Base-by-base conservation (phyloP, 2,113 vertebrate genomes). In the Mormoops blainvillei region DNA sequence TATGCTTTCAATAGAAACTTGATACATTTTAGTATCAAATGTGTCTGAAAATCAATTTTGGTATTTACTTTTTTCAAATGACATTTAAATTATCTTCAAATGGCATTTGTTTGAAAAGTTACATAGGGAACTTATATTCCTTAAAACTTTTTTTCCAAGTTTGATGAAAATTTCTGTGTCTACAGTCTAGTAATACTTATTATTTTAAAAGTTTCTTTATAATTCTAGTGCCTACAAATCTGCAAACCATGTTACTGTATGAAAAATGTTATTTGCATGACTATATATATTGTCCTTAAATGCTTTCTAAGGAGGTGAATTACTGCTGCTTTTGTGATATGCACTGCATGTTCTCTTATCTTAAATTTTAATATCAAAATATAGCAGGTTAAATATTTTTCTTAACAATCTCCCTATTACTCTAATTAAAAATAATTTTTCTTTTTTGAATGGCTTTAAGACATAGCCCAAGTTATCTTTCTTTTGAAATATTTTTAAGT, bases 51-150 rank as follows among this genome's bases (percentile, higher is more conserved):
- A 97, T 96, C 86, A 58, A 96, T 97, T 97, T 94, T 97, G 93
- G 95, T 94, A 76, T 97, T 97, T 96, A 94, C 91, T 43, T 78
- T 96, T 97, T 68, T 97, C 78, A 87, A 97, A 93, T 97, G 91
- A 98, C 91, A 94, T 97, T 95, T 98, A 93, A 95, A 94, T 81
- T 91, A 91, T 95, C 92, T 97, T 97, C 82, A 96, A 96, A 89
- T 94, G 94, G 67, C 97, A 95, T 96, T 98, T 96, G 52, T 96
- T 98, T 97, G 93, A 87, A 98, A 97, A 98, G 77, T 63, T 77
- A 81, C 19, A 71, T 50, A 98, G 97, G 88, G 96, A 93, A 82
- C 95, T 97, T 94, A n/a, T 86, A 84, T 95, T 96, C 96, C 94
- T 93, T 71, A 67, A 96, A 95, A 96, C 45, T 94, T 88, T 22